phyloP scores from a whole-genome alignment of 2,888 invertebrate genomes.

The Hyles lineata region DNA sequence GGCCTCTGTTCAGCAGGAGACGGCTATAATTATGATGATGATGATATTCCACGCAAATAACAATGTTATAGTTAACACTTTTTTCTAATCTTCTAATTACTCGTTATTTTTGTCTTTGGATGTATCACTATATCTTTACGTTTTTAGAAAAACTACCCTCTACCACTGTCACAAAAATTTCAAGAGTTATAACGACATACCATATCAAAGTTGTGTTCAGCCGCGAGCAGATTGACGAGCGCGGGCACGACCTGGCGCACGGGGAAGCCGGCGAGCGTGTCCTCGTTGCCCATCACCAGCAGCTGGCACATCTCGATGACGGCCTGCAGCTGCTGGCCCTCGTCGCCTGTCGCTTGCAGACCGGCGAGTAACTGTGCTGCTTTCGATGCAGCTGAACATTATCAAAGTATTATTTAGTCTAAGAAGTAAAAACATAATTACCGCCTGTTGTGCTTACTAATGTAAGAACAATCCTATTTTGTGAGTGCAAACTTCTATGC shows the following conservation, averaged over 20 bases:
- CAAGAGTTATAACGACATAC: conserved; percentile 67
- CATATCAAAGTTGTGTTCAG: conserved; percentile 99
- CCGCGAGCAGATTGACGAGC: conserved; percentile 94
- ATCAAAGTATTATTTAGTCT: background rate
- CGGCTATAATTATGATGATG: no score
- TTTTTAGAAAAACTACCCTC: no score
- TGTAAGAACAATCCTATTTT: no score
- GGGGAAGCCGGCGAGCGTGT: conserved; percentile 98
- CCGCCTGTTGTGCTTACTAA: no score
- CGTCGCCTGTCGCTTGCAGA: conserved; percentile 96
- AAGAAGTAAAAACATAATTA: background rate
- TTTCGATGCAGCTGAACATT: conserved; percentile 90
- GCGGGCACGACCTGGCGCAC: conserved; percentile 99
- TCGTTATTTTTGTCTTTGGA: no score
- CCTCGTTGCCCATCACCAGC: conserved; percentile 99
- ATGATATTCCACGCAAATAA: no score
- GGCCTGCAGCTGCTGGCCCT: conserved; percentile 97
- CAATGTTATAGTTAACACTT: no score
- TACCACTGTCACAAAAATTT: background rate
- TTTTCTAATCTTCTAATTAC: no score
- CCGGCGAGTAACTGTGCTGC: conserved; percentile 97
- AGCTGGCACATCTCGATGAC: conserved; percentile 99
- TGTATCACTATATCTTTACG: no score
- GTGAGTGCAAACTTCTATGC: no score
- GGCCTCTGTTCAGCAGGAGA: no score